Evolutionary conservation across 2,888 invertebrate genomes (phyloP), one percentile per base, ranked within the genome.

Genomic region (Gymnoscelis rufifasciata): DNA sequence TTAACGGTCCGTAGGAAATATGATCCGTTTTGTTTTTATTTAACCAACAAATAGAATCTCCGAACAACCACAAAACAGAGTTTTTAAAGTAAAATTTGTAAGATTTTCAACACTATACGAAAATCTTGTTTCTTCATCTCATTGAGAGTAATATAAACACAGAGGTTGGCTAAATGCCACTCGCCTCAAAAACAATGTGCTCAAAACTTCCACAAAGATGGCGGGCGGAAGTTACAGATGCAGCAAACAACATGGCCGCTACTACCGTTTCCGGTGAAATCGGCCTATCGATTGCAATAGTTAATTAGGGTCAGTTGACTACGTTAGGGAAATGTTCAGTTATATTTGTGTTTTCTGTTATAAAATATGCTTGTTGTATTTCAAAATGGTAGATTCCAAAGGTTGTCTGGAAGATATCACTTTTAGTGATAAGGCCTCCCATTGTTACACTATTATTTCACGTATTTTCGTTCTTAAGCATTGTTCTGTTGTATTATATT

Each of bases 91-190:
- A n/a, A n/a, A n/a, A n/a, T n/a, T n/a, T n/a, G n/a, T n/a, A n/a
- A n/a, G n/a, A n/a, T n/a, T n/a, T n/a, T n/a, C n/a, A n/a, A n/a
- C n/a, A n/a, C n/a, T n/a, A n/a, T n/a, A n/a, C n/a, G n/a, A n/a
- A n/a, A n/a, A n/a, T n/a, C n/a, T n/a, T n/a, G n/a, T 19, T 3
- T 19, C 15, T 45, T 12, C 28, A 35, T 46, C 54, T 49, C 48
- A 56, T 50, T 42, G 54, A 53, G 53, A 59, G 57, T 62, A 66
- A 70, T 65, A 64, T 64, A 51, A 42, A 51, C 43, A 36, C 42
- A 40, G 51, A 57, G 60, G 52, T 66, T 69, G 66, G 66, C 69
- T 48, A 56, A 64, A 62, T 62, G 65, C 70, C 68, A 68, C 67
- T 65, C 60, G 56, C 51, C 43, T 63, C 38, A 57, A 57, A 61